Evolutionary conservation across 2,888 invertebrate species (phyloP).

Genomic region (Embidobia sp.): DNA sequence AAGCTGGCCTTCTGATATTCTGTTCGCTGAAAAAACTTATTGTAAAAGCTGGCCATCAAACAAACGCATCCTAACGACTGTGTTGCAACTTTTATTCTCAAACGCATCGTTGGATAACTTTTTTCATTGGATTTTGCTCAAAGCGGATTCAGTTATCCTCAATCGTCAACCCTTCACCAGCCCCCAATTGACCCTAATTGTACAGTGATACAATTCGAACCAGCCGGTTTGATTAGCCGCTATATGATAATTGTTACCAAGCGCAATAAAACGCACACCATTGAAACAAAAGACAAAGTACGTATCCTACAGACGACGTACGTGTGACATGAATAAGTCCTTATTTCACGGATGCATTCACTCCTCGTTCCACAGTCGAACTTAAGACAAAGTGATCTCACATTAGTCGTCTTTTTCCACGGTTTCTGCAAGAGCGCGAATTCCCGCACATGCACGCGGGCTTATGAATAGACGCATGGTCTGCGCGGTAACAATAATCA

Average conservation of each 20-base stretch:
- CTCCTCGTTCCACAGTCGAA: slow-evolving; percentile 32
- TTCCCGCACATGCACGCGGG: slow-evolving; percentile 23
- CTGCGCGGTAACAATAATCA: slow-evolving; percentile 36
- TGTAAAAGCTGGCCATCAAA: too few relatives aligned
- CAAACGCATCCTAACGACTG: too few relatives aligned
- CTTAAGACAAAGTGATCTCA: slow-evolving; percentile 43
- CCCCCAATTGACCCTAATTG: neutral
- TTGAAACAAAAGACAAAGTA: neutral
- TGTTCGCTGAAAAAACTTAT: too few relatives aligned
- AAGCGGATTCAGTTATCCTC: too few relatives aligned
- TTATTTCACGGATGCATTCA: slow-evolving; percentile 37
- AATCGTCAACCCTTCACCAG: too few relatives aligned
- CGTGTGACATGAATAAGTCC: slow-evolving; percentile 29
- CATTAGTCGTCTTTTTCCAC: slow-evolving; percentile 42
- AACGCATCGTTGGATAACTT: too few relatives aligned
- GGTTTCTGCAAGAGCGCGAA: slow-evolving; percentile 33
- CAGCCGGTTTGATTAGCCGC: neutral
- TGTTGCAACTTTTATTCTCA: too few relatives aligned
- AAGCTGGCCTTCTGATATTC: too few relatives aligned
- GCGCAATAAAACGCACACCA: slow-evolving; percentile 4
- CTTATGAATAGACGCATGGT: slow-evolving; percentile 24
- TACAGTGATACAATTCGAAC: neutral
- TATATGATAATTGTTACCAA: neutral
- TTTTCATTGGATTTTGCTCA: too few relatives aligned
- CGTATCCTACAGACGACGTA: neutral